phyloP scores from a whole-genome alignment of 2,113 vertebrate genomes.

The Brienomyrus brachyistius region DNA sequence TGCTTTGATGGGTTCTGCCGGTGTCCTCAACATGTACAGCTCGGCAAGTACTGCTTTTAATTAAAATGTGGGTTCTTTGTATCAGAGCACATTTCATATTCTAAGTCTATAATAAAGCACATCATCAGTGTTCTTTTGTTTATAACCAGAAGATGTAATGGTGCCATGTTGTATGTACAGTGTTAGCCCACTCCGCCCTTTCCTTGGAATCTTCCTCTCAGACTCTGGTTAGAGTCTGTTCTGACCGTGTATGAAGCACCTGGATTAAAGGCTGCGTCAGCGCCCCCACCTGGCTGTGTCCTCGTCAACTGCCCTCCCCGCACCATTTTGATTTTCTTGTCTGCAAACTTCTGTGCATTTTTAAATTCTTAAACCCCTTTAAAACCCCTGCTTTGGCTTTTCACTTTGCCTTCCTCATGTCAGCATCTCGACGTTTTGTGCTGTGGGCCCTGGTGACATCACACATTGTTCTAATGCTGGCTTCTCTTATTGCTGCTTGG shows the following conservation, averaged over 20 bases:
- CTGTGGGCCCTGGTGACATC: not conserved
- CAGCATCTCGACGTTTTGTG: not conserved
- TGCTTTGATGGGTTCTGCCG: not conserved
- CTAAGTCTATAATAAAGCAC: not conserved
- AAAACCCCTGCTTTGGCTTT: not conserved
- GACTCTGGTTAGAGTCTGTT: too few species aligned
- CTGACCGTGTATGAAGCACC: too few species aligned
- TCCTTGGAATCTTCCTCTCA: too few species aligned
- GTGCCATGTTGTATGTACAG: not conserved
- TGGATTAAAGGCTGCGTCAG: too few species aligned
- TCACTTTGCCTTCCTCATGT: not conserved
- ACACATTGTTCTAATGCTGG: not conserved
- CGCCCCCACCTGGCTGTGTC: too few species aligned
- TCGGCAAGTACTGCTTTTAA: not conserved
- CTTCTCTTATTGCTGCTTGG: not conserved
- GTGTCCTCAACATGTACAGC: not conserved
- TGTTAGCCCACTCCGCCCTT: too few species aligned
- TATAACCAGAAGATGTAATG: not conserved
- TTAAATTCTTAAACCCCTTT: not conserved
- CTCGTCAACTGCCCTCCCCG: too few species aligned
- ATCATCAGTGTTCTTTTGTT: not conserved
- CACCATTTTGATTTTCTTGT: too few species aligned
- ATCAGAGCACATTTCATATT: constrained; percentile 3
- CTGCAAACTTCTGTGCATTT: not conserved
- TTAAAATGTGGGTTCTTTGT: constrained; percentile 9